Percentiles rank a stretch among this genome's conserved stretches.
Conservation (phyloP, 1,140 invertebrate species). For the Drosophila saltans region DNA sequence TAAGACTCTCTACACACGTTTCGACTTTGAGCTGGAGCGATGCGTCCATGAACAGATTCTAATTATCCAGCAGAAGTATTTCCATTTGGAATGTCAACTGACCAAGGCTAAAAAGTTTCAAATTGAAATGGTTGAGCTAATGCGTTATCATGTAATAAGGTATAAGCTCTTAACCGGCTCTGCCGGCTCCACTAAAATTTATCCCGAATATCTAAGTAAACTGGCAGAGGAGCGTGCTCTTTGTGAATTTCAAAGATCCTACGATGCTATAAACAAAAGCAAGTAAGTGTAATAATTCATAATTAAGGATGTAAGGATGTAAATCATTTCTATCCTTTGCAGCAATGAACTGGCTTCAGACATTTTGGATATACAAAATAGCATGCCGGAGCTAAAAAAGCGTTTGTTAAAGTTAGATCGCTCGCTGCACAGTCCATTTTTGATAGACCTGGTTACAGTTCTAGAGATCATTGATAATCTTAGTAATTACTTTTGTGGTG, state of each 20-base stretch:
- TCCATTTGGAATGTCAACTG: constrained; percentile 25
- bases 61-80: constrained; percentile 31
- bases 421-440: constrained; percentile 42
- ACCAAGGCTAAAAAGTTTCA: constrained; percentile 32
- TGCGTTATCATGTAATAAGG: constrained; percentile 61
- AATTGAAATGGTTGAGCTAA: constrained; percentile 44
- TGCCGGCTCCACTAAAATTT: constrained; percentile 50
- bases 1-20: constrained; percentile 49
- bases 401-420: constrained; percentile 51
- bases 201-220: constrained; percentile 61
- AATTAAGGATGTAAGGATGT: neutral
- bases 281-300: constrained; percentile 38
- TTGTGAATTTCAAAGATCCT: constrained; percentile 58
- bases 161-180: constrained; percentile 44
- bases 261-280: constrained; percentile 47
- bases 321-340: neutral
- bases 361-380: constrained; percentile 32
- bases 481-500: constrained; percentile 60
- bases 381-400: constrained; percentile 38
- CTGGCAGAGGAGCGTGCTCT: constrained; percentile 56
- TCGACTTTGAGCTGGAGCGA: constrained; percentile 53
- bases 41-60: constrained; percentile 65
- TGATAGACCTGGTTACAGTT: constrained; percentile 27
- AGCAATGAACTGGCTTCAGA: constrained; percentile 26
- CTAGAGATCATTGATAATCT: constrained; percentile 54